phyloP scores from a whole-genome alignment of 2,113 vertebrate genomes.

The Prietella phreatophila region DNA sequence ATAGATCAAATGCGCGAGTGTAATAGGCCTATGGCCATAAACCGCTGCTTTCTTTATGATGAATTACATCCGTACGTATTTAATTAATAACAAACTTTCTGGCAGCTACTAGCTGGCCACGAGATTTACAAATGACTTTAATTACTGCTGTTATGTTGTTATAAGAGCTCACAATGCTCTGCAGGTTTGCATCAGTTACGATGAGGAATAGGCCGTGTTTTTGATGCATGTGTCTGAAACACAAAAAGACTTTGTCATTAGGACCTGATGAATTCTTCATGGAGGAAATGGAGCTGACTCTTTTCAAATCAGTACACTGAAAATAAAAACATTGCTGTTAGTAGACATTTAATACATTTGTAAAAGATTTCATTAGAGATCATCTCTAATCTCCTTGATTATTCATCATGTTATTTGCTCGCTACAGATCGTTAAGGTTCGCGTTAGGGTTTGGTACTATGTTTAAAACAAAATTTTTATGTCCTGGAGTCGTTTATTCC shows the following conservation, averaged over 20 bases:
- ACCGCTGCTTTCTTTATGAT: conserved; percentile 38
- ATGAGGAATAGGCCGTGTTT: background rate
- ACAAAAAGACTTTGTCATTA: background rate
- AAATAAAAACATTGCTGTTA: background rate
- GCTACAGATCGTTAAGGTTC: background rate
- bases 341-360: background rate
- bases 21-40: conserved; percentile 47
- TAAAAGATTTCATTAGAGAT: background rate
- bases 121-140: conserved; percentile 46
- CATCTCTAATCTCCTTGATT: background rate
- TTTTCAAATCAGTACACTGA: background rate
- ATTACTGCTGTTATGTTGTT: conserved; percentile 42
- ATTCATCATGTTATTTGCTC: background rate
- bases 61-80: conserved; percentile 30
- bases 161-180: conserved; percentile 7
- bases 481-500: background rate
- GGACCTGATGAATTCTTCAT: background rate
- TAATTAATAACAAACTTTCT: conserved; percentile 43
- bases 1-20: conserved; percentile 48
- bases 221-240: background rate
- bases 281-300: background rate
- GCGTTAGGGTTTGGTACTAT: background rate
- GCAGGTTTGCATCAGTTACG: conserved; percentile 1
- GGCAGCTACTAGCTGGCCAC: conserved; percentile 27
- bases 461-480: background rate